phyloP scores from a whole-genome alignment of 2,888 invertebrate genomes.

The Apoderus coryli region DNA sequence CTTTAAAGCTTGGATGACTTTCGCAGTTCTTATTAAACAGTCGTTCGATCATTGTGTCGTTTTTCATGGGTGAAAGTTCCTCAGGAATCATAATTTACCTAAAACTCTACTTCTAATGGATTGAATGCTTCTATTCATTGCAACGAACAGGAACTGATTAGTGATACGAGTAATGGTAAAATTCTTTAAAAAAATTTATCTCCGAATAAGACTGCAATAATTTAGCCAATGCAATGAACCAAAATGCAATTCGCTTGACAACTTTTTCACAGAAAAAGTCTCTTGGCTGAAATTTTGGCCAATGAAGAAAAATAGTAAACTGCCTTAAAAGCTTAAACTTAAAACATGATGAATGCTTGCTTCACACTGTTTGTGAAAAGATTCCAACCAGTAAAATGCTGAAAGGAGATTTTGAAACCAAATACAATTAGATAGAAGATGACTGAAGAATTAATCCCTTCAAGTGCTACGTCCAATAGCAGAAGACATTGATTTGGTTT shows the following conservation, averaged over 20 bases:
- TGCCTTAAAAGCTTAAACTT: conserved; percentile 9
- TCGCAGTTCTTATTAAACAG: conserved; percentile 6
- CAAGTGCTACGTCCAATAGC: conserved; percentile 9
- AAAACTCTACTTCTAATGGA: conserved; percentile 10
- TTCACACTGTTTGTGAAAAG: conserved; percentile 10
- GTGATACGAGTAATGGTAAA: conserved; percentile 10
- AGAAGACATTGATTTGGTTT: conserved; percentile 9
- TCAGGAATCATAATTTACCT: conserved; percentile 7
- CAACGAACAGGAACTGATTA: conserved; percentile 9
- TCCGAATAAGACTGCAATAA: conserved; percentile 9
- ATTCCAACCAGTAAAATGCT: conserved; percentile 10
- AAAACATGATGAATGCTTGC: conserved; percentile 10
- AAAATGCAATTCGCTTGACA: conserved; percentile 10
- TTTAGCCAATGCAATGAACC: conserved; percentile 12
- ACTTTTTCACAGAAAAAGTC: conserved; percentile 10
- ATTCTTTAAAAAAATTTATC: conserved; percentile 9
- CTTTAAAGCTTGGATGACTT: conserved; percentile 11
- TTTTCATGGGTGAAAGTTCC: conserved; percentile 8
- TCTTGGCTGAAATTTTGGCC: conserved; percentile 9
- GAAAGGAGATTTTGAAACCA: conserved; percentile 9
- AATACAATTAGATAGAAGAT: conserved; percentile 9
- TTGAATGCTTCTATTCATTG: conserved; percentile 11
- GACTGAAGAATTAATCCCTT: conserved; percentile 10
- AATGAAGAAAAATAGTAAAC: conserved; percentile 3
- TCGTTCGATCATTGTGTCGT: conserved; percentile 11